Conservation (phyloP, 2,888 invertebrate genomes). For the Cotesia congregata region DNA sequence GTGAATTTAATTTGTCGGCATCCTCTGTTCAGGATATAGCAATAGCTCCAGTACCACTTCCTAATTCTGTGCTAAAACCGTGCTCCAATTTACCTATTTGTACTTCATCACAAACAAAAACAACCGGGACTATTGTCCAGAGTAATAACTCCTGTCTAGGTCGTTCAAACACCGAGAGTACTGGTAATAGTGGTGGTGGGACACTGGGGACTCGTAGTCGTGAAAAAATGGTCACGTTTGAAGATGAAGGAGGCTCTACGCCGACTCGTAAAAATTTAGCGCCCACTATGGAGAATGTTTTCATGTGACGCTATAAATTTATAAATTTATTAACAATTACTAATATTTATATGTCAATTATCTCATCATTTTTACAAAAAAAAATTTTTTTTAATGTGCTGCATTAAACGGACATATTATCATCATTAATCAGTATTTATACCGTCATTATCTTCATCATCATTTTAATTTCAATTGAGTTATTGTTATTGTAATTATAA, state of each 20-base stretch:
- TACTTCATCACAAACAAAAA: constrained; percentile 57
- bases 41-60: constrained; percentile 69
- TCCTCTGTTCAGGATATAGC: constrained; percentile 75
- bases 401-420: constrained; percentile 12
- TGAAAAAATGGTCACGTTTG: constrained; percentile 86
- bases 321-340: constrained; percentile 15
- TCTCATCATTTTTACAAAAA: neutral
- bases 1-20: constrained; percentile 82
- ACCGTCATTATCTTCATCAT: neutral
- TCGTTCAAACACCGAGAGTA: constrained; percentile 43
- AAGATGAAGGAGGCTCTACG: constrained; percentile 75
- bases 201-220: constrained; percentile 71
- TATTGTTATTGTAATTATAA: neutral
- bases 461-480: neutral
- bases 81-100: constrained; percentile 49
- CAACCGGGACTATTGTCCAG: neutral
- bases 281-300: constrained; percentile 77
- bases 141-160: constrained; percentile 48
- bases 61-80: constrained; percentile 64
- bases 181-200: constrained; percentile 64
- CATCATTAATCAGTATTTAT: constrained; percentile 1
- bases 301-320: constrained; percentile 80
- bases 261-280: constrained; percentile 68
- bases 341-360: neutral
- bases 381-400: constrained; percentile 1